A percentile compares a stretch with the other conserved stretches of the same genome.
phyloP scores from a whole-genome alignment of 2,113 vertebrate species.

The Glaucidium brasilianum region DNA sequence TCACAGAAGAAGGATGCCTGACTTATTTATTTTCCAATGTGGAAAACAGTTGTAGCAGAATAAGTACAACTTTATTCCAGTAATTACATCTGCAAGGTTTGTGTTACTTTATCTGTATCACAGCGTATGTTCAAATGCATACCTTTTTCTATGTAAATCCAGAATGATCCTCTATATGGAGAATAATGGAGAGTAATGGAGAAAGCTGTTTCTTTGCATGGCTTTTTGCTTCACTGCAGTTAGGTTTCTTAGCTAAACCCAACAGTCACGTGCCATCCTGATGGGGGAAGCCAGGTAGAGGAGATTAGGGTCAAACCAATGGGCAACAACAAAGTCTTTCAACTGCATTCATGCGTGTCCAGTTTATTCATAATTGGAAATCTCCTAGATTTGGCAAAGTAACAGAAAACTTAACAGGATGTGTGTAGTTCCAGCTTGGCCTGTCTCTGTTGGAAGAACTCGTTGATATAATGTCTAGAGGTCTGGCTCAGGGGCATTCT shows the following conservation, averaged over 20 bases:
- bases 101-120: background rate
- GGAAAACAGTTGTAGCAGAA: background rate
- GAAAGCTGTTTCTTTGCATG: background rate
- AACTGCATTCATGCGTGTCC: background rate
- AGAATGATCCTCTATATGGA: background rate
- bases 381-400: background rate
- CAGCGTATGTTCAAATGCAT: background rate
- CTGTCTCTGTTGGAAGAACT: background rate
- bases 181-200: background rate
- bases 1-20: background rate
- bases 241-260: background rate
- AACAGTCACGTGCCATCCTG: fast-evolving
- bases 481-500: background rate
- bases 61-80: background rate
- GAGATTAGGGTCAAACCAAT: background rate
- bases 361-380: background rate
- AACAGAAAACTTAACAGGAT: background rate
- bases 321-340: background rate
- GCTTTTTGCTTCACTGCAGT: background rate
- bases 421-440: background rate
- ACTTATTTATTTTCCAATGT: background rate
- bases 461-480: background rate
- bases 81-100: background rate
- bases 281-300: background rate
- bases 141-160: background rate